Evolutionary conservation across 2,888 invertebrate species (phyloP), one percentile per base, ranked within the genome.

Genomic region (Linnaemya tessellans): DNA sequence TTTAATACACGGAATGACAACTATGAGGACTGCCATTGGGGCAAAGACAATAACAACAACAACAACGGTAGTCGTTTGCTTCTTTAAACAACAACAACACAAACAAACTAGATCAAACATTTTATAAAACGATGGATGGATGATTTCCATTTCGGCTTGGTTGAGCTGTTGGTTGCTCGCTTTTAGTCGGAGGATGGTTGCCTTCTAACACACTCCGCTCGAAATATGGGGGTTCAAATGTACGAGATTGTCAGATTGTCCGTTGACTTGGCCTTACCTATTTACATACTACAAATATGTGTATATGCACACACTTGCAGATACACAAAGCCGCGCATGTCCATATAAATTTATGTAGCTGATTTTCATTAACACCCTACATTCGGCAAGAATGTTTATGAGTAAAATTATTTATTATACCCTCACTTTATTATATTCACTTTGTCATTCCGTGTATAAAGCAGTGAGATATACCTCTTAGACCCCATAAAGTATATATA

Each of bases 51-150:
- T 46, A 62, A 67, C 15, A 49, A 49, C 49, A 30, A 30, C 65
- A 58, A 13, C 74, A 58, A 65, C 82, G 64, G 58, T 43, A 81
- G 84, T 74, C 73, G 79, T 81, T 74, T 74, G 68, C 62, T 62
- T 68, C 56, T 60, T 62, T 65, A 68, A 58, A 43, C 81, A 70
- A 79, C 81, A 78, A 30, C 60, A 67, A 41, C 38, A 56, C 15
- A 64, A 58, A 46, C 43, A 81, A 85, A 85, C 82, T 85, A 80
- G 85, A 85, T 85, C 82, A 85, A 82, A 75, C 38, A 58, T 56
- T 68, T 68, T 73, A 41, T 74, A 78, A 79, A 38, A 56, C 60
- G 79, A 79, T 82, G 75, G 70, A 82, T 79, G 79, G 64, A 64
- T 82, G 35, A 35, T 58, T 38, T 38, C 67, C 58, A 49, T 41